These are phyloP conservation scores for Ctenodactylus gundi DNA, from an alignment of 2,113 vertebrate species.

Conservation along the genomic window DNA sequence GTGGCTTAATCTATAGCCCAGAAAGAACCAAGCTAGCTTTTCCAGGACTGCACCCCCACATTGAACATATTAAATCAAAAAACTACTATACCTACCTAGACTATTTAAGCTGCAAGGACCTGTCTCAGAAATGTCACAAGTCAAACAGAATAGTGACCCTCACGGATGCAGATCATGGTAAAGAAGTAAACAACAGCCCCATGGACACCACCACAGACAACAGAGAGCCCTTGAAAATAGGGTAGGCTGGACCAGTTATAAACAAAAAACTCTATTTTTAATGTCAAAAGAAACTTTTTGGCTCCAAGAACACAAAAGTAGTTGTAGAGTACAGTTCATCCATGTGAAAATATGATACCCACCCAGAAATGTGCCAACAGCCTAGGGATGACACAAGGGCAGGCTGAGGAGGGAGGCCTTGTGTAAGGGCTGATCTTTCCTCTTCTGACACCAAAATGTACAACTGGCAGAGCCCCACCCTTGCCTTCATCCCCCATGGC, in stretches of 20 bases:
- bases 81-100: constrained; percentile 12
- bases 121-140: constrained; percentile 59
- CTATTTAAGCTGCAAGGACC: neutral
- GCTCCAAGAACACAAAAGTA: constrained; percentile 79
- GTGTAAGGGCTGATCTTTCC: constrained; percentile 32
- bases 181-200: constrained; percentile 64
- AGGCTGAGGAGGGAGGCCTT: constrained; percentile 56
- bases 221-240: constrained; percentile 58
- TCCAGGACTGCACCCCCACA: neutral
- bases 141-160: neutral
- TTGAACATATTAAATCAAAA: constrained; percentile 18
- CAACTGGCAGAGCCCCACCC: neutral
- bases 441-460: constrained; percentile 50
- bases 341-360: constrained; percentile 81
- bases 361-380: constrained; percentile 75
- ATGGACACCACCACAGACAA: constrained; percentile 73
- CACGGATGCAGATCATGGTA: neutral
- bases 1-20: neutral
- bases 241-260: constrained; percentile 70
- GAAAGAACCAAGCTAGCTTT: neutral
- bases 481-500: neutral
- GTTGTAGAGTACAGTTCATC: constrained; percentile 80
- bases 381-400: constrained; percentile 65
- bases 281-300: constrained; percentile 78
- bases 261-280: constrained; percentile 80